phyloP scores from a whole-genome alignment of 1,140 invertebrate species.

The Drosophila orena region DNA sequence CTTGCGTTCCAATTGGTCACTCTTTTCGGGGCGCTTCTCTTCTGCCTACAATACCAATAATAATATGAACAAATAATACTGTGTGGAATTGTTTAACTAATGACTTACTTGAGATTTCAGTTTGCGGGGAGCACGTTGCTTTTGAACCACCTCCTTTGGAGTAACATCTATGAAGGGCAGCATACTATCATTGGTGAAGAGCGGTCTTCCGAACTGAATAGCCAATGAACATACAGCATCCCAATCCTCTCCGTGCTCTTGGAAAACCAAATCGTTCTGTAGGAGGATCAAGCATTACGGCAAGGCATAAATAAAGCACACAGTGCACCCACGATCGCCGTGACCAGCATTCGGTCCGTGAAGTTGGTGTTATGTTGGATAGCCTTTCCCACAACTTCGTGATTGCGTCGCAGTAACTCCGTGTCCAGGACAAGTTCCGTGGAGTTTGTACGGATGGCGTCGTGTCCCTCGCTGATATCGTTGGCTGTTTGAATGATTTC shows the following conservation, averaged over 20 bases:
- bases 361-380: constrained; percentile 57
- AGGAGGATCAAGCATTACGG: not conserved
- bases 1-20: constrained; percentile 66
- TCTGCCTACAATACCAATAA: constrained; percentile 20
- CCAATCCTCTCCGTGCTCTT: constrained; percentile 58
- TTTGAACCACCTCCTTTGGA: constrained; percentile 33
- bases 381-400: constrained; percentile 59
- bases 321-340: constrained; percentile 52
- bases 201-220: constrained; percentile 26
- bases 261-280: constrained; percentile 49
- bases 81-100: no score
- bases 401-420: constrained; percentile 58
- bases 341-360: constrained; percentile 51
- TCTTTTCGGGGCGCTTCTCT: constrained; percentile 62
- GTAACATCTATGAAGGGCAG: constrained; percentile 67
- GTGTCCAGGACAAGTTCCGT: constrained; percentile 65
- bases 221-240: constrained; percentile 51
- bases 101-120: constrained; percentile 25
- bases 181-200: constrained; percentile 61
- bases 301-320: not conserved
- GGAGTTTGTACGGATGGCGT: constrained; percentile 46
- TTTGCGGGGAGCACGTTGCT: constrained; percentile 54
- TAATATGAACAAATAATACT: no score
- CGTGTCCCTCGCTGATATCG: constrained; percentile 43
- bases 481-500: constrained; percentile 49